Conservation (phyloP, 2,797 vertebrate genomes). For the Psittacula derbiana region DNA sequence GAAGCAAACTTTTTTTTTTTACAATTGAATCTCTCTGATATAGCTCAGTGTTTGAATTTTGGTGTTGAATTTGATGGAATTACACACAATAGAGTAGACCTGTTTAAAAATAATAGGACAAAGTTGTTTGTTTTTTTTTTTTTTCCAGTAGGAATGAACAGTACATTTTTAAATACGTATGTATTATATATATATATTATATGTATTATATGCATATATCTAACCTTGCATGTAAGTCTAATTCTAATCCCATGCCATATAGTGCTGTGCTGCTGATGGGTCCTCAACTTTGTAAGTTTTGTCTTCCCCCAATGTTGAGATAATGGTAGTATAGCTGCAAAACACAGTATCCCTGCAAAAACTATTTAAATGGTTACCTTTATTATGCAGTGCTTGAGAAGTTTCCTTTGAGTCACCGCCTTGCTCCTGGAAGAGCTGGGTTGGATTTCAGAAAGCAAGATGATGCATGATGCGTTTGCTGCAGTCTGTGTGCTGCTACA, state of each 20-base stretch:
- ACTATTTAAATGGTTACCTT: not conserved
- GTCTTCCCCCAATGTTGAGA: not conserved
- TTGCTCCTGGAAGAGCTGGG: not conserved
- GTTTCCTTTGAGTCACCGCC: not conserved
- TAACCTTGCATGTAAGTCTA: not conserved
- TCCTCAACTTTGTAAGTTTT: not conserved
- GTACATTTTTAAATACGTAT: not conserved
- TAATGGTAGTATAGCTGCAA: not conserved
- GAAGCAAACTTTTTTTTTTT: not conserved
- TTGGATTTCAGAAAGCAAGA: not conserved
- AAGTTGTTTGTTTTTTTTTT: not conserved
- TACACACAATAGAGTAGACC: not conserved
- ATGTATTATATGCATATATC: not conserved
- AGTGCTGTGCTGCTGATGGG: not conserved
- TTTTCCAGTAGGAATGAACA: not conserved
- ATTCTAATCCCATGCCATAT: not conserved
- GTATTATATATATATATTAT: no score
- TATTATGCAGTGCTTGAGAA: not conserved
- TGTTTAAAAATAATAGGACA: not conserved
- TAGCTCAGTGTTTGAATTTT: not conserved
- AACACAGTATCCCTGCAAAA: not conserved
- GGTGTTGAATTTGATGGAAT: not conserved
- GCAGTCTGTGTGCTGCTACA: not conserved
- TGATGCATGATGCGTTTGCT: not conserved
- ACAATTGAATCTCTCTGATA: not conserved